phyloP scores from a whole-genome alignment of 2,888 invertebrate species.

The Entomobrya multifasciata region DNA sequence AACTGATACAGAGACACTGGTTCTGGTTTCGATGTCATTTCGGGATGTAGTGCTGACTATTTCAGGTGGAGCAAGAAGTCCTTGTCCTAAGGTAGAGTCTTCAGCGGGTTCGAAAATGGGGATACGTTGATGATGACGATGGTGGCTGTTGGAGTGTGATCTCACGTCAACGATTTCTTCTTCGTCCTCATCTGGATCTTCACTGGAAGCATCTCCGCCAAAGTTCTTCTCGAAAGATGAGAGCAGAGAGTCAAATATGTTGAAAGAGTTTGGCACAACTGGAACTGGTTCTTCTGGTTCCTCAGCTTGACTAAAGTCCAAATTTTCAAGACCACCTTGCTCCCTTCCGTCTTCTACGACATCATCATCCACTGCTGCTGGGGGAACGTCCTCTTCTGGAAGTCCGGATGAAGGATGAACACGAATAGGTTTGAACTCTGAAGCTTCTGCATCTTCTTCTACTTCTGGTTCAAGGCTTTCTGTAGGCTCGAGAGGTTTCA shows the following conservation, averaged over 20 bases:
- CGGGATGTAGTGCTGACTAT: not conserved
- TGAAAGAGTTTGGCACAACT: constrained; percentile 74
- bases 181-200: constrained; percentile 50
- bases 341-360: constrained; percentile 41
- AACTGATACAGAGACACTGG: constrained; percentile 74
- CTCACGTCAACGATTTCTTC: constrained; percentile 45
- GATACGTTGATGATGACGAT: constrained; percentile 24
- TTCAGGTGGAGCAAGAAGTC: not conserved
- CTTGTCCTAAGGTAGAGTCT: constrained; percentile 20
- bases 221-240: constrained; percentile 50
- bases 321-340: constrained; percentile 52
- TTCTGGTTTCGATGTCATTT: constrained; percentile 67
- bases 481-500: constrained; percentile 76
- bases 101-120: constrained; percentile 59
- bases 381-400: not conserved
- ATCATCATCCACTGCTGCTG: not conserved
- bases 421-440: constrained; percentile 53
- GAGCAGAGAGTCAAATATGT: constrained; percentile 68
- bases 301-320: constrained; percentile 43
- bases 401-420: constrained; percentile 12
- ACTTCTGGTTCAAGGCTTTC: constrained; percentile 69
- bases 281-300: constrained; percentile 63
- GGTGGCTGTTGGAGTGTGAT: not conserved
- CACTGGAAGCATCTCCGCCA: constrained; percentile 40
- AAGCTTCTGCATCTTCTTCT: constrained; percentile 41